Conservation (phyloP, 2,888 invertebrate genomes). For the Clivina fossor region DNA sequence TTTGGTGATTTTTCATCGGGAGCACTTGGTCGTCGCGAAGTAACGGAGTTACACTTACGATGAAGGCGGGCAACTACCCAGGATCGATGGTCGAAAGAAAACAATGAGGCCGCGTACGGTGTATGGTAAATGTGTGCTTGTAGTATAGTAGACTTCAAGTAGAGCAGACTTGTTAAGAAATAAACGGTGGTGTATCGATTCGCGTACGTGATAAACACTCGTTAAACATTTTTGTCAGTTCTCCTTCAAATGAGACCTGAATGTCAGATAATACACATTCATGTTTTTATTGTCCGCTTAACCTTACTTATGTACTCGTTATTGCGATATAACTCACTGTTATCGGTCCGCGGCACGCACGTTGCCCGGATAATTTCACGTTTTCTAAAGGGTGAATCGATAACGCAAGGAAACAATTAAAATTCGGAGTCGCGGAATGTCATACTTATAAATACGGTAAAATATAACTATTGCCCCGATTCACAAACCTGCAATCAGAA, state of each 20-base stretch:
- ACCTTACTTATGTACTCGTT: slow-evolving; percentile 30
- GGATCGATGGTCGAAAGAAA: slow-evolving; percentile 20
- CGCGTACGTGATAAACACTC: slow-evolving; percentile 26
- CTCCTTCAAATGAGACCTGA: slow-evolving; percentile 22
- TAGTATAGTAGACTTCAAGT: too few relatives aligned
- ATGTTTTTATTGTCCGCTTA: slow-evolving; percentile 30
- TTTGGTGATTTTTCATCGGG: slow-evolving; percentile 22
- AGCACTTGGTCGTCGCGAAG: slow-evolving; percentile 6
- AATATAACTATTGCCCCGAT: too few relatives aligned
- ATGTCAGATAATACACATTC: slow-evolving; percentile 31
- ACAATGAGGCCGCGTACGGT: slow-evolving; percentile 9
- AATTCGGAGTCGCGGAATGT: slow-evolving; percentile 10
- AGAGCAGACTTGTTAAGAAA: slow-evolving; percentile 23
- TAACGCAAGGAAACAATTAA: slow-evolving; percentile 17
- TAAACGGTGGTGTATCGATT: slow-evolving; percentile 19
- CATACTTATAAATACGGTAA: too few relatives aligned
- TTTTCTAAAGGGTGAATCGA: slow-evolving; percentile 22
- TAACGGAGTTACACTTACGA: neutral
- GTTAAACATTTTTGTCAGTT: slow-evolving; percentile 31
- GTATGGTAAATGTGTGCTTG: too few relatives aligned
- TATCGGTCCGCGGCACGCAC: slow-evolving; percentile 26
- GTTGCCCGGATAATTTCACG: slow-evolving; percentile 14
- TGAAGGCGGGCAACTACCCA: neutral
- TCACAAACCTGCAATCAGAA: too few relatives aligned
- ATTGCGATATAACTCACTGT: slow-evolving; percentile 30